Evolutionary conservation across 2,113 vertebrate species (phyloP).

Genomic region (Crotalus horridus): DNA sequence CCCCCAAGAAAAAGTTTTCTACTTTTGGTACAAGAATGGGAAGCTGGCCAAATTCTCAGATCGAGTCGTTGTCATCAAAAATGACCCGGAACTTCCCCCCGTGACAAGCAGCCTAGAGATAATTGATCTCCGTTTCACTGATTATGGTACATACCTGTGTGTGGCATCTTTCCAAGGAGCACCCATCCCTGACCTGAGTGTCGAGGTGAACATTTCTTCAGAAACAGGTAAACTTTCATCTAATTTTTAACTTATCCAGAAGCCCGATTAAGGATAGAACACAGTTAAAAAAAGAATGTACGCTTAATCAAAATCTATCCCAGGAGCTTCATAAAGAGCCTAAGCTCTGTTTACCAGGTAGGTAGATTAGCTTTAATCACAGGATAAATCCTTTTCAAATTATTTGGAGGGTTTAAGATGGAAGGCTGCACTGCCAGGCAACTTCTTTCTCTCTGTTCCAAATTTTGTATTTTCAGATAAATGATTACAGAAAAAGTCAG

Average conservation of each 20-base stretch:
- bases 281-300: not conserved
- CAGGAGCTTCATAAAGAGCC: not conserved
- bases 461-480: not conserved
- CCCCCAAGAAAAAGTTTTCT: slow-evolving; percentile 95
- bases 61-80: slow-evolving; percentile 85
- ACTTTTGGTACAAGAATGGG: slow-evolving; percentile 95
- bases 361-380: slow-evolving; percentile 2
- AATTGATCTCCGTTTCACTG: slow-evolving; percentile 93
- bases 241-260: not conserved
- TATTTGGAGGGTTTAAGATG: not conserved
- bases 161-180: slow-evolving; percentile 88
- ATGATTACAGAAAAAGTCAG: not conserved
- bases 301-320: not conserved
- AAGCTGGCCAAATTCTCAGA: slow-evolving; percentile 82
- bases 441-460: not conserved
- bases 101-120: slow-evolving; percentile 96
- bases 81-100: slow-evolving; percentile 88
- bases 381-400: not conserved
- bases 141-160: slow-evolving; percentile 93
- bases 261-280: not conserved
- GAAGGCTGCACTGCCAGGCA: not conserved
- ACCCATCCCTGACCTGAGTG: slow-evolving; percentile 83
- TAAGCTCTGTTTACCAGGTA: not conserved
- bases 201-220: slow-evolving; percentile 96
- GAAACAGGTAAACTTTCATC: slow-evolving; percentile 82